These are phyloP conservation scores for Cephus pulcher DNA, from an alignment of 2,888 invertebrate genomes.

Conservation along the genomic window DNA sequence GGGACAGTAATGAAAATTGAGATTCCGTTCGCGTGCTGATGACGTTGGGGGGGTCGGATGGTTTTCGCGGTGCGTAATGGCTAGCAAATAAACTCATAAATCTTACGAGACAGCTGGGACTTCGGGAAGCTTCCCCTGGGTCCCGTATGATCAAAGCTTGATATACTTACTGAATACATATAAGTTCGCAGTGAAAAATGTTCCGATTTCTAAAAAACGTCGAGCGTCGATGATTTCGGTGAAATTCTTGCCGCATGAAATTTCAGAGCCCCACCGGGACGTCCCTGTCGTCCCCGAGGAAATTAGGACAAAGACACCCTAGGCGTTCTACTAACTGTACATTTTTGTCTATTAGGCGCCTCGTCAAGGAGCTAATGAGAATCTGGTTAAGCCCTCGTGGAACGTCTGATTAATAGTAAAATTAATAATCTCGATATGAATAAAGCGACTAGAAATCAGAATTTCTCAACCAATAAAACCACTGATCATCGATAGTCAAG, in stretches of 20 bases:
- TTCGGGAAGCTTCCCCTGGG: neutral
- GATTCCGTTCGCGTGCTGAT: constrained; percentile 1
- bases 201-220: neutral
- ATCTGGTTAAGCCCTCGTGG: neutral
- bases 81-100: constrained; percentile 8
- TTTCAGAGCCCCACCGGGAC: neutral
- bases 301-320: neutral
- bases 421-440: neutral
- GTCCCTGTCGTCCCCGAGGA: neutral
- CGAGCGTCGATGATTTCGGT: neutral
- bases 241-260: neutral
- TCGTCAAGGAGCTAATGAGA: neutral
- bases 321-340: neutral
- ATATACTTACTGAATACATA: neutral
- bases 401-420: neutral
- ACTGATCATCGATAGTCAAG: neutral
- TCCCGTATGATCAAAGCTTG: neutral
- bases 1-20: constrained; percentile 4
- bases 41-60: neutral
- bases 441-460: neutral
- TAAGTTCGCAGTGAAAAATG: neutral
- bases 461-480: neutral
- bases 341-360: neutral
- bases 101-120: neutral
- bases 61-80: constrained; percentile 1